Evolutionary conservation across 2,113 vertebrate genomes (phyloP), one percentile per base, ranked within the genome.

Genomic region (Coptodon bakossiorum): DNA sequence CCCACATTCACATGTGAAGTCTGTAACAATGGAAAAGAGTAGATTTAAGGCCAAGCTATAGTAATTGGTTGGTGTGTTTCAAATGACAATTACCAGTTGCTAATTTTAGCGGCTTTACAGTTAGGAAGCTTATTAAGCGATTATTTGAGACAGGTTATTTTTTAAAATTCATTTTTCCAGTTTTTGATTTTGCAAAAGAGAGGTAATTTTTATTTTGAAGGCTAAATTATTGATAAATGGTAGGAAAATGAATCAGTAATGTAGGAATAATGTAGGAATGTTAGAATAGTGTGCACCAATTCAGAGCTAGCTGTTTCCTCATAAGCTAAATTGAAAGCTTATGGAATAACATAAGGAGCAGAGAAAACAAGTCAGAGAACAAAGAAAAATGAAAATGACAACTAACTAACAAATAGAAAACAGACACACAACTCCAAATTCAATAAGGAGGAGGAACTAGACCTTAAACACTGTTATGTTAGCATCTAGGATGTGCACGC

Each of bases 351-450:
- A n/a, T 34, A 34, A 52, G 73, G 24, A n/a, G 17, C 31, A 52
- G 45, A n/a, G 1, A 78, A 78, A 78, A 52, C 10, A 78, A 31
- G 4, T 31, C 6, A 52, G 73, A 78, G 27, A 78, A 52, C 45
- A 78, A 29, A 50, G 45, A n/a, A 78, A 78, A 78, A n/a, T 12
- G 6, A 52, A 29, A 52, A 52, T 34, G 45, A 6, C 10, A 29
- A 78, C 27, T 31, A 50, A 31, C 73, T 78, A 50, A 78, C 43
- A 50, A 78, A 78, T 2, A 31, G 24, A 78, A 78, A 78, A 78
- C 43, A 78, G 16, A 4, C 5, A 48, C 14, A 48, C 27, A 29
- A n/a, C 16, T 27, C 16, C 45, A 78, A 78, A 78, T 78, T 31
- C 45, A 50, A 31, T 31, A 50, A 9, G 45, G 45, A 50, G 71